Conservation (phyloP, 1,140 invertebrate genomes). For the Aphelenchoides fujianensis region DNA sequence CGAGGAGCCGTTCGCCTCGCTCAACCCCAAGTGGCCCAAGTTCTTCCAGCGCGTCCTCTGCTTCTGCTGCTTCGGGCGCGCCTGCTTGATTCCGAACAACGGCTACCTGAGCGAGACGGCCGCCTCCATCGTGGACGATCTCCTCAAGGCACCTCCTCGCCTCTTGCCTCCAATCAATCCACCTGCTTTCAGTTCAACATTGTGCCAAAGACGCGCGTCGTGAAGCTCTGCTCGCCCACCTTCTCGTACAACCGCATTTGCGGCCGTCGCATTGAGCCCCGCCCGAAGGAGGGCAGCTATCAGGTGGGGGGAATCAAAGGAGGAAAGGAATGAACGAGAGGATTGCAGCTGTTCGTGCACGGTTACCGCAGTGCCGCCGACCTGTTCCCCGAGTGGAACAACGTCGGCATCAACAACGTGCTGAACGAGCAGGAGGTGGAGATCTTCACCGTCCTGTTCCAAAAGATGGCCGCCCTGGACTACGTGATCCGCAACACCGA, state of each 20-base stretch:
- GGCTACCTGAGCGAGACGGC: constrained; percentile 97
- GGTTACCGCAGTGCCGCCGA: constrained; percentile 45
- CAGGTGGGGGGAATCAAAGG: no score
- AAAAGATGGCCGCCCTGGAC: constrained; percentile 53
- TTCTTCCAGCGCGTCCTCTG: constrained; percentile 99
- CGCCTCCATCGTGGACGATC: constrained; percentile 91
- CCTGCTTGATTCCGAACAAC: constrained; percentile 96
- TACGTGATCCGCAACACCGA: constrained; percentile 57
- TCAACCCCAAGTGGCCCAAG: constrained; percentile 99
- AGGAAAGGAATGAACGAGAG: no score
- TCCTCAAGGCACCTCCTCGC: constrained; percentile 84
- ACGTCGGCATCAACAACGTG: constrained; percentile 31
- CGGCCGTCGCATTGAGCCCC: constrained; percentile 34
- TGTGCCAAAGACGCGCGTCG: constrained; percentile 54
- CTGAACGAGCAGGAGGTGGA: constrained; percentile 38
- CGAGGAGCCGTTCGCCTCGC: constrained; percentile 93
- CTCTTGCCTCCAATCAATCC: constrained; percentile 20
- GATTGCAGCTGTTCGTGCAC: constrained; percentile 52
- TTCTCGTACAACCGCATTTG: constrained; percentile 50
- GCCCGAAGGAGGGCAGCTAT: constrained; percentile 56
- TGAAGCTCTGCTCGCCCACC: constrained; percentile 47
- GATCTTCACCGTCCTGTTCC: constrained; percentile 42
- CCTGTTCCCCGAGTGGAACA: constrained; percentile 49
- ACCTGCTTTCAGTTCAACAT: constrained; percentile 44
- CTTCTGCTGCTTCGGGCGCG: constrained; percentile 97